phyloP scores from a whole-genome alignment of 37 sponge, comb jelly and placozoan species.

The Cladorhizidae sp. region DNA sequence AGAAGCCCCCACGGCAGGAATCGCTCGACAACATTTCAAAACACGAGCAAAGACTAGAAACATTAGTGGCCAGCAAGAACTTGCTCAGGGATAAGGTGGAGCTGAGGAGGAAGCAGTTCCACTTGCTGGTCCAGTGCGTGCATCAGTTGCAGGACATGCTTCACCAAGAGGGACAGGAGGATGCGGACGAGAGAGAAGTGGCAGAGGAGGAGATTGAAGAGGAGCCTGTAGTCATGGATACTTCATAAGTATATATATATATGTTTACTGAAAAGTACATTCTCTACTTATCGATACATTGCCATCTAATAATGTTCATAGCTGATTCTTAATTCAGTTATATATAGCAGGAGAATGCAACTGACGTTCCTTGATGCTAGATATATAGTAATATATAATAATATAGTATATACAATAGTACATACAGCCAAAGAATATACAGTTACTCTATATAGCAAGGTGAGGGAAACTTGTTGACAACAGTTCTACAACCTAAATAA shows the following conservation, averaged over 20 bases:
- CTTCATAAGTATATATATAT: conserved; percentile 13
- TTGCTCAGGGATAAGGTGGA: conserved; percentile 48
- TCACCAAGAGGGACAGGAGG: not conserved
- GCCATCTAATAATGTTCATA: too few species aligned
- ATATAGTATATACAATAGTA: too few species aligned
- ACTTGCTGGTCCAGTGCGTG: conserved; percentile 75
- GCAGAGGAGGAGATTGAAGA: not conserved
- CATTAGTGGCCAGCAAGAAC: conserved; percentile 9
- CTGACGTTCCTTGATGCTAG: too few species aligned
- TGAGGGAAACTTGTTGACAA: too few species aligned
- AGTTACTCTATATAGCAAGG: too few species aligned
- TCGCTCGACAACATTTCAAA: conserved; percentile 50
- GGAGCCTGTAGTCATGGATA: conserved; percentile 41
- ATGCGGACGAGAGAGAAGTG: not conserved
- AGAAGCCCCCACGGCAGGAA: conserved; percentile 67
- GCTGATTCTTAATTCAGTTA: not conserved
- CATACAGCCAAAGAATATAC: too few species aligned
- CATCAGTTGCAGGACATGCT: conserved; percentile 76
- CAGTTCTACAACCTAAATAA: too few species aligned
- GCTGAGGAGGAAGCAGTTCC: conserved; percentile 75
- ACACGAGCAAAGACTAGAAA: conserved; percentile 47
- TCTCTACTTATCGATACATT: too few species aligned
- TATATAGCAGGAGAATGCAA: not conserved
- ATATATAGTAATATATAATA: too few species aligned
- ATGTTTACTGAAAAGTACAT: too few species aligned